Conservation (phyloP, 1,140 invertebrate genomes). For the Solenopsis fugax region DNA sequence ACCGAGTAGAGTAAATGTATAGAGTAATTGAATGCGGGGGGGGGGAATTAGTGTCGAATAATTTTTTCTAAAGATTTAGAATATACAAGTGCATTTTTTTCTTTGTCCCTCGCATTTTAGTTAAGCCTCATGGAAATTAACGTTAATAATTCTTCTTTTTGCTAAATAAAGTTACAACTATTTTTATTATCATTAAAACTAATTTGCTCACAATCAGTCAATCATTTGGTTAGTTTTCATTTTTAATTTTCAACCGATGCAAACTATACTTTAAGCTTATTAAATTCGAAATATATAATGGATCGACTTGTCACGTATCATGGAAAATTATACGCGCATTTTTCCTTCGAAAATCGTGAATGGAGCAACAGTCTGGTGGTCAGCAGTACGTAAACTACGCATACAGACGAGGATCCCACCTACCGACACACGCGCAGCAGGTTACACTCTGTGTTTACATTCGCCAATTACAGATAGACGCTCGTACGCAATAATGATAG, state of each 20-base stretch:
- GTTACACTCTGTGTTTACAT: slow-evolving; percentile 77
- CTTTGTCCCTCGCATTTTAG: not conserved
- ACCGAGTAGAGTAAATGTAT: not conserved
- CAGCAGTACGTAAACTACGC: slow-evolving; percentile 56
- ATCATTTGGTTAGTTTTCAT: not conserved
- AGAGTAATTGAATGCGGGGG: not conserved
- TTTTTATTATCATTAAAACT: not conserved
- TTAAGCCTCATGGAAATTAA: not conserved
- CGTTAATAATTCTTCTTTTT: not conserved
- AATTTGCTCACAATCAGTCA: not conserved
- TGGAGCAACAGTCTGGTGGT: slow-evolving; percentile 49
- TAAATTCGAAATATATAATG: not conserved
- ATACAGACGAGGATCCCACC: slow-evolving; percentile 25
- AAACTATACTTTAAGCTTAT: not conserved
- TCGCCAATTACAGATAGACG: slow-evolving; percentile 75
- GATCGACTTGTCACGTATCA: not conserved
- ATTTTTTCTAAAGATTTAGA: not conserved
- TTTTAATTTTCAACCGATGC: not conserved
- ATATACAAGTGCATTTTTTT: not conserved
- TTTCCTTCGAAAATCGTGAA: slow-evolving; percentile 51
- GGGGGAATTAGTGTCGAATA: not conserved
- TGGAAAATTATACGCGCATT: slow-evolving; percentile 8
- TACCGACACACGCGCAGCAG: slow-evolving; percentile 43
- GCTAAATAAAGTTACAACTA: not conserved
- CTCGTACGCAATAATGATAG: slow-evolving; percentile 76